Conservation (phyloP, 1,140 invertebrate genomes). For the Brachionus angularis region DNA sequence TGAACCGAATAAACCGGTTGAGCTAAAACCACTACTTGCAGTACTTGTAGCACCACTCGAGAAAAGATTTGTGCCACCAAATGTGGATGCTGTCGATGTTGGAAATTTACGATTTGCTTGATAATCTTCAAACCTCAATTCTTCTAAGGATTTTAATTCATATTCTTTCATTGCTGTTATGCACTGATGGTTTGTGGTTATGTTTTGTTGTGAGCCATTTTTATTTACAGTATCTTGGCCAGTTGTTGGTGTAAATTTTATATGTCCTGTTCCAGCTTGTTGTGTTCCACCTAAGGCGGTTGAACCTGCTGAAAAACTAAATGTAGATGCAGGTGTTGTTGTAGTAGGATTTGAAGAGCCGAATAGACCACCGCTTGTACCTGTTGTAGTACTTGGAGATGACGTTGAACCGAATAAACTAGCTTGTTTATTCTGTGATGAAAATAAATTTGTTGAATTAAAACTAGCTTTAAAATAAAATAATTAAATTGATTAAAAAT, state of each 20-base stretch:
- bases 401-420: constrained; percentile 15
- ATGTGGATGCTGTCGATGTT: constrained; percentile 42
- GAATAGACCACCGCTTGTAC: constrained; percentile 8
- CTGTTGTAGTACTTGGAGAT: not conserved
- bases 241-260: constrained; percentile 79
- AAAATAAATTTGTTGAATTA: no score
- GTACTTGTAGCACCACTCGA: not conserved
- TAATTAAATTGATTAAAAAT: no score
- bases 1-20: constrained; percentile 24
- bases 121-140: constrained; percentile 89
- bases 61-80: constrained; percentile 47
- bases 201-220: constrained; percentile 71
- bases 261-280: constrained; percentile 60
- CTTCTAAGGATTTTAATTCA: constrained; percentile 79
- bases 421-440: no score
- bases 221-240: constrained; percentile 84
- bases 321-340: constrained; percentile 39
- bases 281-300: constrained; percentile 28
- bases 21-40: constrained; percentile 38
- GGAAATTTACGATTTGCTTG: constrained; percentile 75
- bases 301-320: constrained; percentile 47
- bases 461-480: no score
- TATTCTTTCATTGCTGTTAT: constrained; percentile 98
- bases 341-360: constrained; percentile 44
- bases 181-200: constrained; percentile 85